Evolutionary conservation across 2,113 vertebrate species (phyloP).

Genomic region (Macquaria ambigua): DNA sequence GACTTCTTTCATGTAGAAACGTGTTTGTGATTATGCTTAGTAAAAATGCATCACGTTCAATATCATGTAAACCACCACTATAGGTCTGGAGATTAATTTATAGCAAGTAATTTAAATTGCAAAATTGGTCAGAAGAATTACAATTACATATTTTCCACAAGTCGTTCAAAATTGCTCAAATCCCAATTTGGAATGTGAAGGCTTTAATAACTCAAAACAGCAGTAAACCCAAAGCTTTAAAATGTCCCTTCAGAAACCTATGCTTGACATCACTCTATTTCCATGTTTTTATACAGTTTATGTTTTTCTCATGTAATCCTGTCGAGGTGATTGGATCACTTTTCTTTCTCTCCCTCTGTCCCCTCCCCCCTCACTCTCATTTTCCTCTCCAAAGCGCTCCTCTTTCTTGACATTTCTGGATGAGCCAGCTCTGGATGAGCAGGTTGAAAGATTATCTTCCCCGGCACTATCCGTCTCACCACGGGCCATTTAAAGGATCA

Average conservation of each 20-base stretch:
- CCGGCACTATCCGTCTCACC: constrained; percentile 21
- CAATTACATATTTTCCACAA: not conserved
- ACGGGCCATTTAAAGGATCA: constrained; percentile 57
- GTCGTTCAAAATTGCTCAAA: not conserved
- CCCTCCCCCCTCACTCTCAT: constrained; percentile 8
- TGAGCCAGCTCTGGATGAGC: constrained; percentile 50
- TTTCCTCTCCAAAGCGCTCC: constrained; percentile 15
- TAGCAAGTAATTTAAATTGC: not conserved
- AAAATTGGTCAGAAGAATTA: not conserved
- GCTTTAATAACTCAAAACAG: not conserved
- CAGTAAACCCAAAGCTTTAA: not conserved
- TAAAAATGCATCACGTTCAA: not conserved
- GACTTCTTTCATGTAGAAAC: not conserved
- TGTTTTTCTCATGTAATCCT: constrained; percentile 13
- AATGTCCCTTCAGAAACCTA: not conserved
- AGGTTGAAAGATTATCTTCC: constrained; percentile 58
- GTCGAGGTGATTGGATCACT: constrained; percentile 11
- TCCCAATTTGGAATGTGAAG: not conserved
- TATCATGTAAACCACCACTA: not conserved
- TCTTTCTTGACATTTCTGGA: constrained; percentile 50
- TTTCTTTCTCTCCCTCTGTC: not conserved
- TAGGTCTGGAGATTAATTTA: not conserved
- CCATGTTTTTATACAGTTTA: not conserved
- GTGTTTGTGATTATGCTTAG: not conserved
- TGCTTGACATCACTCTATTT: not conserved